Evolutionary conservation across 2,888 invertebrate species (phyloP).

Genomic region (Poecilobothrus nobilitatus): DNA sequence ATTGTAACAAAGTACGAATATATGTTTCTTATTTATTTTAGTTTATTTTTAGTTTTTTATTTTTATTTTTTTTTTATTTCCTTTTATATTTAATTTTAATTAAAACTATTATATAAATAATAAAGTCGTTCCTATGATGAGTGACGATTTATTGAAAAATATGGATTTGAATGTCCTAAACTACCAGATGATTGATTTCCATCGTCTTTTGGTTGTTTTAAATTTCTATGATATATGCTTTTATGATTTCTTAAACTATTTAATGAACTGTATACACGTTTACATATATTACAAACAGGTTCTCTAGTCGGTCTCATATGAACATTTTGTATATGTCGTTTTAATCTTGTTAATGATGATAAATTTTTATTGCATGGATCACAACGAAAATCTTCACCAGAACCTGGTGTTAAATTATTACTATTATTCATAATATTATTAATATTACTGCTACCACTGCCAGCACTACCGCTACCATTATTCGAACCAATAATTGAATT

Average conservation of each 20-base stretch:
- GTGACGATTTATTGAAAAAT: slow-evolving; percentile 37
- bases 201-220: slow-evolving; percentile 57
- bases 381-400: slow-evolving; percentile 78
- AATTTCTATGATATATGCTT: slow-evolving; percentile 82
- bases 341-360: slow-evolving; percentile 76
- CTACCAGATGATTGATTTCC: slow-evolving; percentile 21
- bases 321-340: slow-evolving; percentile 86
- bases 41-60: slow-evolving; percentile 15
- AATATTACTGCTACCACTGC: slow-evolving; percentile 36
- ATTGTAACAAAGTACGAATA: neutral
- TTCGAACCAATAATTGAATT: slow-evolving; percentile 21
- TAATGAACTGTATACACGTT: slow-evolving; percentile 83
- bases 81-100: slow-evolving; percentile 13
- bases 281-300: slow-evolving; percentile 86
- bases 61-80: slow-evolving; percentile 20
- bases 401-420: slow-evolving; percentile 27
- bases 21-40: neutral
- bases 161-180: slow-evolving; percentile 17
- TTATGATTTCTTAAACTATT: slow-evolving; percentile 87
- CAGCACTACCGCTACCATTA: slow-evolving; percentile 33
- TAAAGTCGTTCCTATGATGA: slow-evolving; percentile 36
- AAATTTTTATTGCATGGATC: slow-evolving; percentile 87
- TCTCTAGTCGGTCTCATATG: slow-evolving; percentile 84
- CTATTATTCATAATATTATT: slow-evolving; percentile 31
- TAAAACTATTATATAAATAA: slow-evolving; percentile 11